Evolutionary conservation across 2,113 vertebrate species (phyloP).

Genomic region (Rhabdomys dilectus): DNA sequence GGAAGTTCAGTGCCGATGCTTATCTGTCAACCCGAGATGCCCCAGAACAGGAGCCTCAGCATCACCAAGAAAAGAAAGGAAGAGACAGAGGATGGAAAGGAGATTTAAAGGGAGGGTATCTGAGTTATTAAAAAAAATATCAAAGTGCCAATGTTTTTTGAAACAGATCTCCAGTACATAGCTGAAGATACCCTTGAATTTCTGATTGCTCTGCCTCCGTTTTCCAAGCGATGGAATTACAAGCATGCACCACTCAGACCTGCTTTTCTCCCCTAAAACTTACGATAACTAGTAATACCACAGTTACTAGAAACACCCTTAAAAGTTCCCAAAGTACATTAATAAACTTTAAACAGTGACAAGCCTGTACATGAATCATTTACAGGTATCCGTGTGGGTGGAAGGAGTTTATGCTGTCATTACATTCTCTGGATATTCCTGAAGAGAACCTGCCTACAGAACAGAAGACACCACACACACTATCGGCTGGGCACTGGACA

Average conservation of each 20-base stretch:
- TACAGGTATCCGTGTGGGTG: not conserved
- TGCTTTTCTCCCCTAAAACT: not conserved
- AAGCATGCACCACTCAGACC: not conserved
- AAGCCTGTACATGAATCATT: slow-evolving; percentile 56
- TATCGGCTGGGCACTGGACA: not conserved
- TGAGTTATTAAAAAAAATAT: slow-evolving; percentile 37
- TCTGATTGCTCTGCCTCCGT: not conserved
- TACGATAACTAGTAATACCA: slow-evolving; percentile 42
- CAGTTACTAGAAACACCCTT: slow-evolving; percentile 45
- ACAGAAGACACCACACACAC: rapidly evolving
- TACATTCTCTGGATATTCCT: not conserved
- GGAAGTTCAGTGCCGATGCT: not conserved
- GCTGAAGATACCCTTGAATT: not conserved
- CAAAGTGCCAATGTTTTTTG: not conserved
- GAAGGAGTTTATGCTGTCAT: not conserved
- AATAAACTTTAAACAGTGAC: not conserved
- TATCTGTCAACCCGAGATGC: not conserved
- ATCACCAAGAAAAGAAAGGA: not conserved
- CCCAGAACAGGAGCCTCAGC: too few species aligned
- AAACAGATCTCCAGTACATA: not conserved
- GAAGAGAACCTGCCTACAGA: not conserved
- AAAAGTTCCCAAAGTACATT: slow-evolving; percentile 50
- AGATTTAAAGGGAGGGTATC: not conserved
- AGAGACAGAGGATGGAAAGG: not conserved
- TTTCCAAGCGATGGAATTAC: not conserved